A percentile compares a stretch with the other conserved stretches of the same genome.
Conservation (phyloP, 2,113 vertebrate species). For the Cyprinodon variegatus region DNA sequence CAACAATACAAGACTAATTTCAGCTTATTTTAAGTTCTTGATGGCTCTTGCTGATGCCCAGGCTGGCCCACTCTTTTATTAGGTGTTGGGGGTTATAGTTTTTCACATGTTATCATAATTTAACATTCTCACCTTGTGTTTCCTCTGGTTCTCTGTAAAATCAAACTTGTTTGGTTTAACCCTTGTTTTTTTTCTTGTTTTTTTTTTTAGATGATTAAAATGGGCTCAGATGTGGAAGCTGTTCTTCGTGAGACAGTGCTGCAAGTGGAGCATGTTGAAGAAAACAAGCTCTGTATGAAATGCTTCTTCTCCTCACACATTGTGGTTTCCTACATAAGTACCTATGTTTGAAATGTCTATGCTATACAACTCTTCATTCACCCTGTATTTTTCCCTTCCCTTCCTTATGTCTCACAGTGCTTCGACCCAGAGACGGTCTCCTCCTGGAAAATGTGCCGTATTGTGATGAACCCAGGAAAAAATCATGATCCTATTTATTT, state of each 20-base stretch:
- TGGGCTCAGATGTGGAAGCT: slow-evolving; percentile 75
- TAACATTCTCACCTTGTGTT: neutral
- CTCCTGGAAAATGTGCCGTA: slow-evolving; percentile 81
- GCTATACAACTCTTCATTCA: neutral
- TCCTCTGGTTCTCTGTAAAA: neutral
- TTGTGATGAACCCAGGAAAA: slow-evolving; percentile 76
- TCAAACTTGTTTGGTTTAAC: neutral
- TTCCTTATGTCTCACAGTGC: slow-evolving; percentile 54
- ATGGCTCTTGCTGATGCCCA: too few species aligned
- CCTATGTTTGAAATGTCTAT: neutral
- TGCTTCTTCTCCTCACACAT: neutral
- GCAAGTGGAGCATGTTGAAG: slow-evolving; percentile 75
- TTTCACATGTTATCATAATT: neutral
- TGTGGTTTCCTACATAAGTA: neutral
- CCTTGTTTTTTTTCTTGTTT: neutral
- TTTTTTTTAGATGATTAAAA: slow-evolving; percentile 78
- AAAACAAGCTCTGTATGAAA: slow-evolving; percentile 70
- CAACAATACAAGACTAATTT: too few species aligned
- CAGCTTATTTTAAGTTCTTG: neutral
- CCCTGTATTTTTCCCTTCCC: neutral
- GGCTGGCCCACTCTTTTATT: neutral
- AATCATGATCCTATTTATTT: slow-evolving; percentile 48
- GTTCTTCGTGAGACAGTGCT: slow-evolving; percentile 73
- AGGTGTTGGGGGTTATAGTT: neutral
- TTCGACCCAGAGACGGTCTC: slow-evolving; percentile 75